phyloP scores from a whole-genome alignment of 2,888 invertebrate genomes.

The Epistrophella euchroma region DNA sequence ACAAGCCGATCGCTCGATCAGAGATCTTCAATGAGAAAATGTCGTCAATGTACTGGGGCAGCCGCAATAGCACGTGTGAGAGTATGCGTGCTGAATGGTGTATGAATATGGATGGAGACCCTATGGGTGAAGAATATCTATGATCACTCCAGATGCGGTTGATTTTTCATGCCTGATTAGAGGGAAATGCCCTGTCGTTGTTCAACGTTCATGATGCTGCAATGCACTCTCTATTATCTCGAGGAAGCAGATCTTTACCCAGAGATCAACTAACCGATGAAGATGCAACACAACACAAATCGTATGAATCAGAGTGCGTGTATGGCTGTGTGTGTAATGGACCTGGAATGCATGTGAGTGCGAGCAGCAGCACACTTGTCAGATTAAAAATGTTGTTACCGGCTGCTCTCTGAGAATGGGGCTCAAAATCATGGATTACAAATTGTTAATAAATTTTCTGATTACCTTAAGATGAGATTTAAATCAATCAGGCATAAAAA shows the following conservation, averaged over 20 bases:
- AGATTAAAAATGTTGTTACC: constrained; percentile 66
- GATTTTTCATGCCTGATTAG: constrained; percentile 74
- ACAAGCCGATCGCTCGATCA: constrained; percentile 42
- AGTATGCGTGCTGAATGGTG: constrained; percentile 34
- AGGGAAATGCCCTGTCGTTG: constrained; percentile 57
- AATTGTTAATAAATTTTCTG: constrained; percentile 76
- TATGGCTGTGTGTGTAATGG: background rate
- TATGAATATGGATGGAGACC: background rate
- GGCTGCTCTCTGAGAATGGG: constrained; percentile 44
- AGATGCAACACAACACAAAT: constrained; percentile 46
- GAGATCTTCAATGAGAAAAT: constrained; percentile 56
- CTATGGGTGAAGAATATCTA: constrained; percentile 47
- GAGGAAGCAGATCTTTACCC: constrained; percentile 54
- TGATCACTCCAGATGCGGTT: constrained; percentile 64
- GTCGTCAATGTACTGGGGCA: constrained; percentile 40
- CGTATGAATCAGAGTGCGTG: background rate
- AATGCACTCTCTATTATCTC: constrained; percentile 43
- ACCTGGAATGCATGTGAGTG: constrained; percentile 41
- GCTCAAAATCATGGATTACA: constrained; percentile 72
- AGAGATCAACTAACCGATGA: constrained; percentile 52
- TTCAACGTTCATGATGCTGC: constrained; percentile 28
- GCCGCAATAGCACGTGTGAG: constrained; percentile 18
- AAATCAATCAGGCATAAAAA: constrained; percentile 67
- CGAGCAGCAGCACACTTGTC: constrained; percentile 70
- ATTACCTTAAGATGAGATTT: constrained; percentile 73